Conservation (phyloP, 35 echinoderm and acorn worm species). For the Heliocidaris erythrogramma region DNA sequence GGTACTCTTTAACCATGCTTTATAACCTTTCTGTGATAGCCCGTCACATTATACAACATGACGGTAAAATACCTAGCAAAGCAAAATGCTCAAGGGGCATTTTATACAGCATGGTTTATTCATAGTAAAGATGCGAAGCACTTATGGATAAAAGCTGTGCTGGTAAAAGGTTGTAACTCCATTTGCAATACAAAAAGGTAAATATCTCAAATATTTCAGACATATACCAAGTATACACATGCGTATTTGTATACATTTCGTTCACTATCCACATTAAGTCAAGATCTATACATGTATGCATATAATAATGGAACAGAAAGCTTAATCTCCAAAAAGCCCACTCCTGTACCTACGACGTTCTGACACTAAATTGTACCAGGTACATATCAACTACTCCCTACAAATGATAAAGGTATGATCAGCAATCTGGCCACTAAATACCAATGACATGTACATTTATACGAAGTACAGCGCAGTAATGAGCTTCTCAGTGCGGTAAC, state of each 20-base stretch:
- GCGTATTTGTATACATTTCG: no score
- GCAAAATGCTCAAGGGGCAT: background rate
- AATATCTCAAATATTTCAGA: background rate
- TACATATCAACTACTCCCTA: background rate
- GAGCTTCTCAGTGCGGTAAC: background rate
- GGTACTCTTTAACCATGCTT: no score
- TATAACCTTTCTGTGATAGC: background rate
- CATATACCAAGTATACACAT: background rate
- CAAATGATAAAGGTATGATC: background rate
- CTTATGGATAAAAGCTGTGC: background rate
- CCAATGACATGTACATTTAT: conserved; percentile 3
- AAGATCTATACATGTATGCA: no score
- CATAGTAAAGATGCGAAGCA: background rate
- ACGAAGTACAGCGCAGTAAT: background rate
- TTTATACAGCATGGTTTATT: background rate
- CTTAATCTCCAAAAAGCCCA: background rate
- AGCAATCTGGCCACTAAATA: background rate
- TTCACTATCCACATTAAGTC: no score
- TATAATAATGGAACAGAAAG: no score
- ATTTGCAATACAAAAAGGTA: background rate
- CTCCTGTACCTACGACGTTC: background rate
- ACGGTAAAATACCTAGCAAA: background rate
- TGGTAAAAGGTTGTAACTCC: background rate
- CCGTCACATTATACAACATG: background rate
- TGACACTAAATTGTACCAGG: background rate